Evolutionary conservation across 2,113 vertebrate species (phyloP).

Genomic region (Pseudois nayaur): DNA sequence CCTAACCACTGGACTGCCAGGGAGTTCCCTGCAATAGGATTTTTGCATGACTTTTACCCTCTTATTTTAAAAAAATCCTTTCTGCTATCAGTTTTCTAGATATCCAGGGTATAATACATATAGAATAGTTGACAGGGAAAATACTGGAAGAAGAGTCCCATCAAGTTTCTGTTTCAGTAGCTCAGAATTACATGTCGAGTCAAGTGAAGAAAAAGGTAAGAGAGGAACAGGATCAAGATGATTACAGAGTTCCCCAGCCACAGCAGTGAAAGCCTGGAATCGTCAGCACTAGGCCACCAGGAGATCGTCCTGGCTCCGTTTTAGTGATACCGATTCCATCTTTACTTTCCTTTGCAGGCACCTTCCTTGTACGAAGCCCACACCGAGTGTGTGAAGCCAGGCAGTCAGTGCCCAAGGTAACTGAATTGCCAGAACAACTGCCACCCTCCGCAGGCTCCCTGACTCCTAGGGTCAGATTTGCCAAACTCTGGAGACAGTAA

Average conservation of each 20-base stretch:
- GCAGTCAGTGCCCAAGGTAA: neutral
- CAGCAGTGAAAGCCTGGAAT: neutral
- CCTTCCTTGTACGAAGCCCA: neutral
- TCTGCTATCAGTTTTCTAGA: neutral
- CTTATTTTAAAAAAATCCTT: neutral
- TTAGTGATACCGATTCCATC: neutral
- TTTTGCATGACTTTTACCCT: neutral
- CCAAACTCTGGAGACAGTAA: neutral
- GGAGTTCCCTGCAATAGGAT: neutral
- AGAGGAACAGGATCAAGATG: neutral
- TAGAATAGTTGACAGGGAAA: neutral
- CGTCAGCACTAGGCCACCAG: neutral
- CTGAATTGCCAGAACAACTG: neutral
- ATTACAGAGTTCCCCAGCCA: neutral
- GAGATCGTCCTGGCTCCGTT: neutral
- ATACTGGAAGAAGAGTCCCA: neutral
- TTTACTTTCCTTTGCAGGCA: neutral
- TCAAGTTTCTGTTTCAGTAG: neutral
- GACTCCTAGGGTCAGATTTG: neutral
- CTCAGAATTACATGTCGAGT: neutral
- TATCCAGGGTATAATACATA: neutral
- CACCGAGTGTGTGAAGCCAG: neutral
- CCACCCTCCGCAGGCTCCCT: neutral
- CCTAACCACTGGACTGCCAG: neutral
- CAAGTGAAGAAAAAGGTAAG: neutral